These are phyloP conservation scores for Neoaliturus tenellus DNA, from an alignment of 2,888 invertebrate genomes.

Conservation along the genomic window DNA sequence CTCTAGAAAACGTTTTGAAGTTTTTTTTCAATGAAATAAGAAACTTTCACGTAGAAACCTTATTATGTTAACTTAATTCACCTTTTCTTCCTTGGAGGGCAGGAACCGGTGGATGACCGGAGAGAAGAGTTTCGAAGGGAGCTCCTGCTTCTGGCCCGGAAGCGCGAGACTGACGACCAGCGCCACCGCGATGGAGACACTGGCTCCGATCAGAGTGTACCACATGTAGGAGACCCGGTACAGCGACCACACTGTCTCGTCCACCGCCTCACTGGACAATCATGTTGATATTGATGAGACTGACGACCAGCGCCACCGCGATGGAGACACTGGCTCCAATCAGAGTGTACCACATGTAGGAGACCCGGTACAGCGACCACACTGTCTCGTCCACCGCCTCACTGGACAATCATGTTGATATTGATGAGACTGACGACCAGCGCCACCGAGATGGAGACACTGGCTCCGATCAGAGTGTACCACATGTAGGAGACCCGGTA, in stretches of 20 bases:
- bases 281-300: no score
- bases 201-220: conserved; percentile 84
- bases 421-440: conserved; percentile 81
- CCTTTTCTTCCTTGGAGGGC: conserved; percentile 31
- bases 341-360: conserved; percentile 87
- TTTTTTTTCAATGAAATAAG: background rate
- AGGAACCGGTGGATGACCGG: conserved; percentile 76
- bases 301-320: conserved; percentile 80
- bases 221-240: conserved; percentile 80
- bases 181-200: conserved; percentile 80
- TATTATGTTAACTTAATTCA: background rate
- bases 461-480: conserved; percentile 84
- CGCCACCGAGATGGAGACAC: conserved; percentile 80
- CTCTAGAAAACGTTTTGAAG: no score
- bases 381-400: no score
- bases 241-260: conserved; percentile 76
- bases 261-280: no score
- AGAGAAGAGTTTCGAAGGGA: conserved; percentile 79
- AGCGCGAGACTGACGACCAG: conserved; percentile 82
- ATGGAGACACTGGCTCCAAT: conserved; percentile 82
- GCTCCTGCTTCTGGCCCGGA: conserved; percentile 76
- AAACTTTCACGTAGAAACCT: background rate
- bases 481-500: conserved; percentile 80
- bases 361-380: conserved; percentile 69
- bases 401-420: no score